A percentile compares a stretch with the other conserved stretches of the same genome.
These are phyloP conservation scores for Alfaro cultratus DNA, from an alignment of 2,797 vertebrate genomes.

Conservation along the genomic window DNA sequence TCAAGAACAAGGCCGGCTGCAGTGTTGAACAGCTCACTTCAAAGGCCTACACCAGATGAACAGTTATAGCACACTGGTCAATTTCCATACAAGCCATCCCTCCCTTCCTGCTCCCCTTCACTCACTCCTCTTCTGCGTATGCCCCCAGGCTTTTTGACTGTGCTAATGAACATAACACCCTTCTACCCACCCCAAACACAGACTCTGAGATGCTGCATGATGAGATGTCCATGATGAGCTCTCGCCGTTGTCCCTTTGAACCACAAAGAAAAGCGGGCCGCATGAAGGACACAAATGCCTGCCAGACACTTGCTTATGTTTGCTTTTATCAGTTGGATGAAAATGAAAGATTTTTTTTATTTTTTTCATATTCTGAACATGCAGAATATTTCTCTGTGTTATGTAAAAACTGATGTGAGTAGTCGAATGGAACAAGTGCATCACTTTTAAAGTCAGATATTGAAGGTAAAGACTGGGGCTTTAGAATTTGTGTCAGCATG, in stretches of 20 bases:
- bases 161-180: constrained; percentile 84
- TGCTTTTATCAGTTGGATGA: constrained; percentile 32
- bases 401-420: constrained; percentile 32
- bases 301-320: constrained; percentile 47
- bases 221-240: constrained; percentile 75
- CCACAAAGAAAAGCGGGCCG: constrained; percentile 57
- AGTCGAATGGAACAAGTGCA: constrained; percentile 10
- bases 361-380: constrained; percentile 15
- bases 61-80: constrained; percentile 85
- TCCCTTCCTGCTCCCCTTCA: constrained; percentile 51
- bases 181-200: constrained; percentile 60
- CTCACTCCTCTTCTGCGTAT: constrained; percentile 68
- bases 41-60: constrained; percentile 83
- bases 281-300: constrained; percentile 62
- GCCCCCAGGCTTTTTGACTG: constrained; percentile 82
- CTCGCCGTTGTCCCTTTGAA: constrained; percentile 51
- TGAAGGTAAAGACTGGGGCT: constrained; percentile 29
- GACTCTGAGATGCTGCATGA: constrained; percentile 64
- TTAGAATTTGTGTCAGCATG: background rate
- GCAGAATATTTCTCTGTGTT: constrained; percentile 32
- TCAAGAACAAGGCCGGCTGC: constrained; percentile 85
- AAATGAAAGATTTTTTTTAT: constrained; percentile 29
- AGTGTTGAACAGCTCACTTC: constrained; percentile 84
- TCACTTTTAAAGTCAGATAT: constrained; percentile 31
- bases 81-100: constrained; percentile 84